Evolutionary conservation across 2,888 invertebrate genomes (phyloP), one percentile per base, ranked within the genome.

Genomic region (Rhagium mordax): DNA sequence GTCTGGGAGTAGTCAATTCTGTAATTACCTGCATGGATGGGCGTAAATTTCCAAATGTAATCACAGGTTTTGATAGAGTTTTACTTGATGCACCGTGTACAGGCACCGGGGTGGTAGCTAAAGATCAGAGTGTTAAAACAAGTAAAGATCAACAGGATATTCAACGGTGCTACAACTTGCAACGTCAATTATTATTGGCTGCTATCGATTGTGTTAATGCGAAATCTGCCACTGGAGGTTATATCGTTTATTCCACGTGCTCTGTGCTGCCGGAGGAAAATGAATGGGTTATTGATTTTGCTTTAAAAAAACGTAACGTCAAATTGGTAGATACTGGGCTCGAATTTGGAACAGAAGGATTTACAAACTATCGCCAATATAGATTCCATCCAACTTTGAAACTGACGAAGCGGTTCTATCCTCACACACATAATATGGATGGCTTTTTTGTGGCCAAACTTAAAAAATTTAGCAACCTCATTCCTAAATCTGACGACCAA

Each of bases 381-480:
- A 91, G 97, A 80, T 79, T 76, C 27, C 97, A 98, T 88, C 97
- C 96, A 0, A 94, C 95, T 10, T 88, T 99, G 87, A 96, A 96
- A 84, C 88, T 96, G 71, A 95, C 97, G 0, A 92, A 93, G 85
- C 91, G 99, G 65, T 98, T 96, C 89, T 99, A 99, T 89, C 99
- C 99, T 0, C 99, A 99, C 86, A 94, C 95, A 2, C 98, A 99
- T 86, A 99, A 99, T 86, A 96, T 99, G 95, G 99, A 99, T 88
- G 99, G 99, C 3, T 99, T 99, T 88, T 99, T 94, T 89, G 98
- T 99, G 1, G 98, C 98, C 0, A 99, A 99, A 89, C 88, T 99
- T 13, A 97, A 98, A 89, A 99, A 99, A 86, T 95, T 98, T 86
- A 96, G 96, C 0, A 96, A 98, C 89, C 90, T 92, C 13, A 83